These are phyloP conservation scores for Misgurnus mizolepis DNA, from an alignment of 2,113 vertebrate species.

Conservation along the genomic window DNA sequence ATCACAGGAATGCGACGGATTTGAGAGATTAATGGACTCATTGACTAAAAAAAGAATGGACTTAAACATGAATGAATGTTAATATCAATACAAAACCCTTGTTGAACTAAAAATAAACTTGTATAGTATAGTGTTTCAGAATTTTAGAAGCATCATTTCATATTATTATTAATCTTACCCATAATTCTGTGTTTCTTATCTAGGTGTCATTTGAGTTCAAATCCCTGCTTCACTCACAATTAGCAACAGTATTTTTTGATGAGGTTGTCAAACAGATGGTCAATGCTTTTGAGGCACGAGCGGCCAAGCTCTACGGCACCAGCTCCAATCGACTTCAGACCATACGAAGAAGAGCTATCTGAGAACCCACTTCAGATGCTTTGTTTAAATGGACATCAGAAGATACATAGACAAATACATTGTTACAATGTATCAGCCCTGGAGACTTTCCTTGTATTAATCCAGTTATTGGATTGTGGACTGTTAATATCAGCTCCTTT, in stretches of 20 bases:
- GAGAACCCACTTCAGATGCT: conserved; percentile 1
- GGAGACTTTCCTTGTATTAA: conserved; percentile 43
- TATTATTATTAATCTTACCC: neutral
- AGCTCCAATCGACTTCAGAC: conserved; percentile 1
- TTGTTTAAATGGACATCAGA: neutral
- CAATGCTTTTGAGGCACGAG: conserved; percentile 72
- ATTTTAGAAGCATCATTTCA: too few relatives aligned
- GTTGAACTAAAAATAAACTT: too few relatives aligned
- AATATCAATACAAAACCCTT: neutral
- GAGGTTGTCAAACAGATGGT: conserved; percentile 82
- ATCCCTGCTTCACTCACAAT: conserved; percentile 76
- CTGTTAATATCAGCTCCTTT: neutral
- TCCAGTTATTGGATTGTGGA: conserved; percentile 22
- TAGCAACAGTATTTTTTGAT: conserved; percentile 75
- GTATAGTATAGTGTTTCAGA: too few relatives aligned
- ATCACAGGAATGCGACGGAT: conserved; percentile 23
- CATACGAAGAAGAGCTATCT: conserved; percentile 20
- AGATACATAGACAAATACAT: neutral
- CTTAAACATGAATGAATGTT: conserved; percentile 10
- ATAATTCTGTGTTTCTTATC: neutral
- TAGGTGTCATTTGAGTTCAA: conserved; percentile 82
- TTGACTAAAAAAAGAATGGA: conserved; percentile 1
- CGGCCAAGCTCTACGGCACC: conserved; percentile 62
- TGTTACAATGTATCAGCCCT: conserved; percentile 4
- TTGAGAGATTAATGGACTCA: conserved; percentile 17